These are phyloP conservation scores for Carollia perspicillata DNA, from an alignment of 2,113 vertebrate genomes.

Conservation along the genomic window DNA sequence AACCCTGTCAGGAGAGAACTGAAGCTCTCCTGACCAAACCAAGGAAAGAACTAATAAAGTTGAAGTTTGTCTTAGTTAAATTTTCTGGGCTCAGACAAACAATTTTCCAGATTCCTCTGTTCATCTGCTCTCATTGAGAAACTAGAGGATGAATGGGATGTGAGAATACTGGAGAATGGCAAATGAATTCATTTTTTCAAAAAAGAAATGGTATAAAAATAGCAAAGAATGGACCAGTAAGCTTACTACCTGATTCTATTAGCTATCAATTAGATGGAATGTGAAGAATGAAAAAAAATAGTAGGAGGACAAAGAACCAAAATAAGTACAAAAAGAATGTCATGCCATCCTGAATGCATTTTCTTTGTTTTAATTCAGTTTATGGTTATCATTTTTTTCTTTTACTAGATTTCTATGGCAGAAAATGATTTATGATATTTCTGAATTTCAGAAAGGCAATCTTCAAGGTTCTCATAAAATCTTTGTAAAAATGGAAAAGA, in stretches of 20 bases:
- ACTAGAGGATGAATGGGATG: background rate
- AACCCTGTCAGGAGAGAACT: background rate
- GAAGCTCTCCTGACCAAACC: background rate
- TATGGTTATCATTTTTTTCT: background rate
- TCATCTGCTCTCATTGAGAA: background rate
- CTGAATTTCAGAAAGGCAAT: background rate
- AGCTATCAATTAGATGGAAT: background rate
- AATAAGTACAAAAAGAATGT: background rate
- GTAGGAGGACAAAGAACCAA: background rate
- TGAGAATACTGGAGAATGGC: background rate
- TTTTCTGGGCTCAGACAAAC: background rate
- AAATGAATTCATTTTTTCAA: background rate
- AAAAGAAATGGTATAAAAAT: background rate
- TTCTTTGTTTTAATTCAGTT: background rate
- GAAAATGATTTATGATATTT: background rate
- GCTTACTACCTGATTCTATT: background rate
- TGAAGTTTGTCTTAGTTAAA: background rate
- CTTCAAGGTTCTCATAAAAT: conserved; percentile 24
- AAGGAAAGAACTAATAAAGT: background rate
- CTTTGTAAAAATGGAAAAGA: background rate
- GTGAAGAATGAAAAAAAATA: background rate
- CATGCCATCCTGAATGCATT: background rate
- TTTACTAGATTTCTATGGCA: background rate
- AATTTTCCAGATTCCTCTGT: background rate
- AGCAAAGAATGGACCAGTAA: background rate